phyloP scores from a whole-genome alignment of 2,888 invertebrate species.

The Criorhina ranunculi region DNA sequence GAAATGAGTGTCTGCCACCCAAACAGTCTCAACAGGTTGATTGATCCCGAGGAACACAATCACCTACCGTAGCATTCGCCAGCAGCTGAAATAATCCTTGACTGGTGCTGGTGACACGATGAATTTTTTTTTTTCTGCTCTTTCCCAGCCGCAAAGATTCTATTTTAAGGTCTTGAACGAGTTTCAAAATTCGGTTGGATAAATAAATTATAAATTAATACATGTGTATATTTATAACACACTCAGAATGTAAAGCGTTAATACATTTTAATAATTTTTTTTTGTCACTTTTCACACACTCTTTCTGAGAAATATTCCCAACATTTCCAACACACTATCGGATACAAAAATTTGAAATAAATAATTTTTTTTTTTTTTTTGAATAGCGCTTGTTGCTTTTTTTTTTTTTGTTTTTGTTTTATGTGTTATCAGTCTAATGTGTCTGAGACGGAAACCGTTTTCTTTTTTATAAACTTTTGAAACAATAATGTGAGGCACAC shows the following conservation, averaged over 20 bases:
- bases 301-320: constrained; percentile 62
- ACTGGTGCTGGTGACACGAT: constrained; percentile 52
- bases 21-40: constrained; percentile 76
- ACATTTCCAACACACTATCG: constrained; percentile 50
- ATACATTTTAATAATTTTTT: constrained; percentile 55
- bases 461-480: constrained; percentile 44
- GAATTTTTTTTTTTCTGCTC: constrained; percentile 34
- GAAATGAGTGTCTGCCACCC: constrained; percentile 40
- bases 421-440: constrained; percentile 66
- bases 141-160: constrained; percentile 66
- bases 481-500: constrained; percentile 62
- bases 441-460: constrained; percentile 72
- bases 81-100: constrained; percentile 76
- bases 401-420: no score
- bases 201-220: constrained; percentile 71
- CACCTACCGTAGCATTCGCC: constrained; percentile 69
- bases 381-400: constrained; percentile 60
- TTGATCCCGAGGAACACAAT: constrained; percentile 69
- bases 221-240: constrained; percentile 50
- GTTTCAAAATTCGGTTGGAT: constrained; percentile 69
- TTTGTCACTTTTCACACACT: constrained; percentile 62
- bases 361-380: constrained; percentile 36
- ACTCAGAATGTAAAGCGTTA: constrained; percentile 47
- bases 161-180: constrained; percentile 64
- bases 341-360: constrained; percentile 36